Evolutionary conservation across 2,888 invertebrate species (phyloP), one percentile per base, ranked within the genome.

Genomic region (Eupithecia subumbrata): DNA sequence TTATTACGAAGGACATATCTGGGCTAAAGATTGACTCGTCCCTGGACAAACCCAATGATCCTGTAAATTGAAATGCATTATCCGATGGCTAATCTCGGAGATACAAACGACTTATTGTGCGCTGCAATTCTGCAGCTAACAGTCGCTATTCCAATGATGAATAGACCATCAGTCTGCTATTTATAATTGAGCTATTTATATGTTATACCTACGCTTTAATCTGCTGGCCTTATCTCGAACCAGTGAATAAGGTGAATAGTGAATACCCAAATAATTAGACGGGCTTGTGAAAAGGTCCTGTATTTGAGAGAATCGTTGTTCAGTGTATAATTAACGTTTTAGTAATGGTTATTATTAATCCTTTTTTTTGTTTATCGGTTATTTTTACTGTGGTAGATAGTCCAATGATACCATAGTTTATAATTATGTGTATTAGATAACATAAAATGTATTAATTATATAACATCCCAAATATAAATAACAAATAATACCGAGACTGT

Each of bases 41-140:
- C 82, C 84, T 86, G 88, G 84, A 84, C 87, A 86, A 85, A 88
- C 85, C 88, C 91, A 92, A 91, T 90, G 92, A 91, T 87, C 88
- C 91, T 84, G 86, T 91, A 92, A 93, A 93, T 93, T 92, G 90
- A 90, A 91, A 87, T 89, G 88, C 88, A 88, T 90, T 91, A 92
- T 91, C 90, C 87, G 88, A 87, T 87, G 88, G 88, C 88, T 90
- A 89, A 92, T 92, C 91, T 87, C 85, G 83, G 86, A 87, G 89
- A 87, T 89, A 91, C 89, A 88, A 90, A 89, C 85, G 86, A 83
- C 84, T 86, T 88, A 90, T 90, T 92, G 89, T 88, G 78, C 82
- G 80, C 83, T 78, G 82, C 83, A 84, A 86, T 86, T 83, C 85
- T 85, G 84, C 86, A 81, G 82, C 79, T 77, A 82, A 82, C 83